Conservation (phyloP, 2,888 invertebrate genomes). For the Hedychridium roseum region DNA sequence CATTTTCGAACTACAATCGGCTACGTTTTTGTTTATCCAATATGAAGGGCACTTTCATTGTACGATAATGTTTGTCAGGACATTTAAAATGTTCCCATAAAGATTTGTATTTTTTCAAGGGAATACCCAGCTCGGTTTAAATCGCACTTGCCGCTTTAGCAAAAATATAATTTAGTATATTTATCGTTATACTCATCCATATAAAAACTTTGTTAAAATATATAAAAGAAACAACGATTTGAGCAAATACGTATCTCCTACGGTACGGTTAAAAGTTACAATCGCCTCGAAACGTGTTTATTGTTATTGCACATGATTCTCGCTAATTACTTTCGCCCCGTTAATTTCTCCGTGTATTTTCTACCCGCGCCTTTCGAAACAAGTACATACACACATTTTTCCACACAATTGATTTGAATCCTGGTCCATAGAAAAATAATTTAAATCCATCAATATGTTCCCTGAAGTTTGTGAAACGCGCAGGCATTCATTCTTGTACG, state of each 20-base stretch:
- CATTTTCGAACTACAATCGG: too few species aligned
- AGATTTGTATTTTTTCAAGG: too few species aligned
- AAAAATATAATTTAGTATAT: slow-evolving; percentile 60
- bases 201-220: slow-evolving; percentile 59
- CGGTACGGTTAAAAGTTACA: slow-evolving; percentile 36
- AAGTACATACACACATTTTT: slow-evolving; percentile 17
- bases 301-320: slow-evolving; percentile 60
- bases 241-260: slow-evolving; percentile 56
- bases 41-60: too few species aligned
- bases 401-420: too few species aligned
- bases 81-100: too few species aligned
- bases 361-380: slow-evolving; percentile 1
- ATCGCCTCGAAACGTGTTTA: slow-evolving; percentile 39
- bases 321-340: slow-evolving; percentile 30
- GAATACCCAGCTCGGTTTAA: too few species aligned
- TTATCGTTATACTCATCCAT: slow-evolving; percentile 47
- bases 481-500: too few species aligned
- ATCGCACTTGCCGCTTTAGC: slow-evolving; percentile 47
- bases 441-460: too few species aligned
- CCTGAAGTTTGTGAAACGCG: too few species aligned
- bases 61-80: too few species aligned
- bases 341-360: slow-evolving; percentile 14
- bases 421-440: too few species aligned
- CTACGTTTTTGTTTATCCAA: too few species aligned
- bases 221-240: slow-evolving; percentile 62